A percentile compares a stretch with the other conserved stretches of the same genome.
phyloP scores from a whole-genome alignment of 2,797 vertebrate genomes.

The Hippocampus kuda region DNA sequence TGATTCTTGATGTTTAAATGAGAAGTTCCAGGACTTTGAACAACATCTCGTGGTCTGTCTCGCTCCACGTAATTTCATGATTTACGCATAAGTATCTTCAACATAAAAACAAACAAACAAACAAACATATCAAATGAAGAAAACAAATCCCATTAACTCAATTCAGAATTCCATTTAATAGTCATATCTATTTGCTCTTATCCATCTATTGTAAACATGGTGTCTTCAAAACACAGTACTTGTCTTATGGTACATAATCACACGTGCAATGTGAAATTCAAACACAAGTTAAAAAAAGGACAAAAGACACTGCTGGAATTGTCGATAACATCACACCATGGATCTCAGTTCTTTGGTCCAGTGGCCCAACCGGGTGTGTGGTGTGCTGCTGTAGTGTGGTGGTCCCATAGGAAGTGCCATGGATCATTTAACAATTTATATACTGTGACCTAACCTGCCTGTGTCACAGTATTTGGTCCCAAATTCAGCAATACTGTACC shows the following conservation, averaged over 20 bases:
- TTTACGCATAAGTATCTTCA: neutral
- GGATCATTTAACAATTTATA: constrained; percentile 35
- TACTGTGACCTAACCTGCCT: constrained; percentile 53
- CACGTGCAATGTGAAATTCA: constrained; percentile 63
- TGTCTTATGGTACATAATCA: constrained; percentile 66
- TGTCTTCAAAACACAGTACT: constrained; percentile 59
- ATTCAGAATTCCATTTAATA: constrained; percentile 67
- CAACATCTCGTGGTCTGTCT: neutral
- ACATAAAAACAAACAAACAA: neutral
- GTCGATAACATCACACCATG: constrained; percentile 58
- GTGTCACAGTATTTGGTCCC: constrained; percentile 67
- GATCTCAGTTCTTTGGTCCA: constrained; percentile 67
- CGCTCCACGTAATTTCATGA: neutral
- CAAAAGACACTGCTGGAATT: constrained; percentile 67
- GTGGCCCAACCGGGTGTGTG: constrained; percentile 53
- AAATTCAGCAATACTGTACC: constrained; percentile 24
- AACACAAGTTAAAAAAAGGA: constrained; percentile 60
- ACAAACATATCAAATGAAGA: neutral
- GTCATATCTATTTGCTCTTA: constrained; percentile 58
- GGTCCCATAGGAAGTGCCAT: constrained; percentile 59
- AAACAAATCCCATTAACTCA: constrained; percentile 21
- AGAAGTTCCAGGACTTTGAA: neutral
- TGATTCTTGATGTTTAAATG: neutral
- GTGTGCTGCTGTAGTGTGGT: constrained; percentile 60
- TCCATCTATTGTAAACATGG: constrained; percentile 68